Conservation (phyloP, 2,113 vertebrate genomes). For the Lycocorax pyrrhopterus region DNA sequence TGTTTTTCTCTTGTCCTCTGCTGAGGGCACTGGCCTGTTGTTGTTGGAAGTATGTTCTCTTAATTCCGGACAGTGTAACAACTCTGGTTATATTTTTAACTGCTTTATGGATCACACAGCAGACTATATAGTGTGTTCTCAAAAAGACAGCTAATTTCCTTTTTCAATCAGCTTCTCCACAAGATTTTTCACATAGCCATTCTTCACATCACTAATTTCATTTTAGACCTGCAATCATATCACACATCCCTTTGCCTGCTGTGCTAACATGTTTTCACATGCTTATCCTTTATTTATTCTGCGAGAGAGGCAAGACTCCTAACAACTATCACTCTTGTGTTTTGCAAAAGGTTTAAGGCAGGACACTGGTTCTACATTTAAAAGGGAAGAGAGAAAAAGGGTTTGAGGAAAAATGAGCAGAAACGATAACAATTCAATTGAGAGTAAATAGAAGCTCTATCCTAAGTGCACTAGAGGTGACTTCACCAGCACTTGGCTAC, state of each 20-base stretch:
- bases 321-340: slow-evolving; percentile 28
- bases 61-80: neutral
- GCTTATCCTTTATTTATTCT: slow-evolving; percentile 60
- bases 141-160: slow-evolving; percentile 67
- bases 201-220: slow-evolving; percentile 70
- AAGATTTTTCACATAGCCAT: slow-evolving; percentile 66
- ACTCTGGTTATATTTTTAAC: slow-evolving; percentile 51
- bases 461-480: neutral
- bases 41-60: neutral
- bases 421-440: neutral
- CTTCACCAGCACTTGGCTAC: neutral
- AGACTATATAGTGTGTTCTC: slow-evolving; percentile 7
- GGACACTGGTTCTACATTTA: neutral
- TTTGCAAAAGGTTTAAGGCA: slow-evolving; percentile 36
- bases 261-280: slow-evolving; percentile 73
- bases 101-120: slow-evolving; percentile 12
- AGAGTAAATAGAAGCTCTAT: neutral
- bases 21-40: neutral
- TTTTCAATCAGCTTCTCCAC: slow-evolving; percentile 74
- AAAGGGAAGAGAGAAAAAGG: neutral
- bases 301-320: slow-evolving; percentile 27
- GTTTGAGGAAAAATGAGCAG: neutral
- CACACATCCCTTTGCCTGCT: slow-evolving; percentile 64
- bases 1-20: neutral
- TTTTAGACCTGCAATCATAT: slow-evolving; percentile 60